A percentile compares a stretch with the other conserved stretches of the same genome.
These are phyloP conservation scores for Pithys albifrons DNA, from an alignment of 2,113 vertebrate species.

Conservation along the genomic window DNA sequence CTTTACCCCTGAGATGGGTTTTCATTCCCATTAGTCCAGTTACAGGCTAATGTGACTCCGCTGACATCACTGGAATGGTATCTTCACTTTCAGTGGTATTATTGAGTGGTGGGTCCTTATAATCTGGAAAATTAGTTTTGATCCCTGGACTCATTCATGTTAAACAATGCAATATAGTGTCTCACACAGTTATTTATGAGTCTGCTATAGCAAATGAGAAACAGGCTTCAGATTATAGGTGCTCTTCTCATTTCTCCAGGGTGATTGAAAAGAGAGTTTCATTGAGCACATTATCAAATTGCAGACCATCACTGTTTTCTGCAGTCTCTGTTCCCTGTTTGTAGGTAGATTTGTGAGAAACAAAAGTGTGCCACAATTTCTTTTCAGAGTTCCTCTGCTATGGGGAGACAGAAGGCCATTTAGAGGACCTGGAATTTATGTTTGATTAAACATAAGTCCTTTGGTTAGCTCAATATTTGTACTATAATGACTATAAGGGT, in stretches of 20 bases:
- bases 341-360: neutral
- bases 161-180: neutral
- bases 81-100: neutral
- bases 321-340: neutral
- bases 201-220: conserved; percentile 7
- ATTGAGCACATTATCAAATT: neutral
- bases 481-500: neutral
- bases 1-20: neutral
- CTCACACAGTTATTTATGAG: neutral
- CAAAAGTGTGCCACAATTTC: neutral
- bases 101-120: neutral
- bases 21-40: conserved; percentile 22
- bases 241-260: neutral
- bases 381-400: neutral
- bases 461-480: neutral
- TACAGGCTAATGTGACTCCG: neutral
- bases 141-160: neutral
- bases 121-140: neutral
- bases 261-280: neutral
- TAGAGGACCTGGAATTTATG: neutral
- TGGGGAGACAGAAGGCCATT: neutral
- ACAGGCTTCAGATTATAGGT: neutral
- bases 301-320: neutral
- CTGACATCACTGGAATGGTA: neutral
- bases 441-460: neutral